These are phyloP conservation scores for Chaetodon auriga DNA, from an alignment of 2,113 vertebrate species.

Conservation along the genomic window DNA sequence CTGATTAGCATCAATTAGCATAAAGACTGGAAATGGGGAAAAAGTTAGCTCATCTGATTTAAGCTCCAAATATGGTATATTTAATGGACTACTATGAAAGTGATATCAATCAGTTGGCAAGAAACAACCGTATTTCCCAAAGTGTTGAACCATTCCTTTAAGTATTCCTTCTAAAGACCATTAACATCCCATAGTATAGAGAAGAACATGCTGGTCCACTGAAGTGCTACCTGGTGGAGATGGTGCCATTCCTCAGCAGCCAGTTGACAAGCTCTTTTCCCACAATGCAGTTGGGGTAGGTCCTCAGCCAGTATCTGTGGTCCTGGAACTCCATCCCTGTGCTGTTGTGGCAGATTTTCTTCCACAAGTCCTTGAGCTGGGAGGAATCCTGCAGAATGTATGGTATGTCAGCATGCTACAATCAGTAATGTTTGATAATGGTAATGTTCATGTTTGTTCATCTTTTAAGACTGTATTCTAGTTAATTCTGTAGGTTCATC, in stretches of 20 bases:
- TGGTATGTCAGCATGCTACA: neutral
- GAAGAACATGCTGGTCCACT: neutral
- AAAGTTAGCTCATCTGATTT: neutral
- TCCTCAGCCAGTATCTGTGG: constrained; percentile 97
- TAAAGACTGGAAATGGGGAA: neutral
- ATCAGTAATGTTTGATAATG: neutral
- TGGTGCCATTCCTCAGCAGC: constrained; percentile 96
- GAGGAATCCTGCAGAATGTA: constrained; percentile 90
- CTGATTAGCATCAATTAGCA: neutral
- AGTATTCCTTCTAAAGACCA: neutral
- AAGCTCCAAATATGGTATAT: neutral
- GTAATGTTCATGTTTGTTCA: neutral
- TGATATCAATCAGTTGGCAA: too few species aligned
- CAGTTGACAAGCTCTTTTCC: constrained; percentile 99
- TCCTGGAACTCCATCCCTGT: constrained; percentile 99
- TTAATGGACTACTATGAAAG: neutral
- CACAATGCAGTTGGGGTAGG: constrained; percentile 98
- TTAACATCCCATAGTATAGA: neutral
- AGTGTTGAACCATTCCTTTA: neutral
- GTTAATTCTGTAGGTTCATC: neutral
- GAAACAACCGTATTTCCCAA: neutral
- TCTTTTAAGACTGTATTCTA: neutral
- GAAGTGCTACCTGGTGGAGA: constrained; percentile 89
- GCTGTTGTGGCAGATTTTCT: constrained; percentile 96
- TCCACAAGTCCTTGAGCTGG: constrained; percentile 97